A percentile compares a stretch with the other conserved stretches of the same genome.
These are phyloP conservation scores for Limnephilus rhombicus DNA, from an alignment of 2,888 invertebrate species.

Conservation along the genomic window DNA sequence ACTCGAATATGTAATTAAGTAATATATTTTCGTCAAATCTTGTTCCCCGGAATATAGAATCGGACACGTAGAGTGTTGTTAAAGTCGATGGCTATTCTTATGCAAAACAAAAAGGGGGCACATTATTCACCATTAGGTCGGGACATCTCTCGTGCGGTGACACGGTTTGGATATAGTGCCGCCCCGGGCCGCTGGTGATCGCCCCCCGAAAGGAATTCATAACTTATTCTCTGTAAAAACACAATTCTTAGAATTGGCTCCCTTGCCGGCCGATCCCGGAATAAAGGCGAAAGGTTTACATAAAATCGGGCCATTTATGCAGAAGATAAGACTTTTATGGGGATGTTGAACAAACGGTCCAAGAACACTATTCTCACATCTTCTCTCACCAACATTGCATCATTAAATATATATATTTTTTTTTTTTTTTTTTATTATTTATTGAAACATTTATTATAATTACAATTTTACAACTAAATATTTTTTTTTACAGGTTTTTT, in stretches of 20 bases:
- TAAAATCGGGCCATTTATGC: constrained; percentile 65
- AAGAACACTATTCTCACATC: not conserved
- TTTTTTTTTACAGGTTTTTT: too few relatives aligned
- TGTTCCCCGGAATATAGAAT: not conserved
- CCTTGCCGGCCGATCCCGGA: constrained; percentile 49
- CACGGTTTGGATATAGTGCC: constrained; percentile 33
- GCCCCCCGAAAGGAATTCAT: constrained; percentile 59
- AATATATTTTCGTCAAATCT: not conserved
- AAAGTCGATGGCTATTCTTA: constrained; percentile 37
- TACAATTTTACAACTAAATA: too few relatives aligned
- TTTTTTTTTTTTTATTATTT: too few relatives aligned
- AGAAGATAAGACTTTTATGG: constrained; percentile 58
- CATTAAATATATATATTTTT: not conserved
- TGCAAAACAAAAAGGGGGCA: constrained; percentile 50
- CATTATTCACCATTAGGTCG: constrained; percentile 61
- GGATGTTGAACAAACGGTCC: constrained; percentile 40
- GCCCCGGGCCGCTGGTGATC: constrained; percentile 40
- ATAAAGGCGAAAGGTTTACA: constrained; percentile 65
- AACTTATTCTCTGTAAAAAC: constrained; percentile 65
- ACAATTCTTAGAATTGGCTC: constrained; percentile 61
- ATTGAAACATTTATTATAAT: too few relatives aligned
- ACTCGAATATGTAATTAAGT: not conserved
- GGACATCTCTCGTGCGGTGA: constrained; percentile 46
- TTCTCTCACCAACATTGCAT: not conserved
- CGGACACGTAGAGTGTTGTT: not conserved